Evolutionary conservation across 2,888 invertebrate species (phyloP), one percentile per base, ranked within the genome.

Genomic region (Parochlus steinenii): DNA sequence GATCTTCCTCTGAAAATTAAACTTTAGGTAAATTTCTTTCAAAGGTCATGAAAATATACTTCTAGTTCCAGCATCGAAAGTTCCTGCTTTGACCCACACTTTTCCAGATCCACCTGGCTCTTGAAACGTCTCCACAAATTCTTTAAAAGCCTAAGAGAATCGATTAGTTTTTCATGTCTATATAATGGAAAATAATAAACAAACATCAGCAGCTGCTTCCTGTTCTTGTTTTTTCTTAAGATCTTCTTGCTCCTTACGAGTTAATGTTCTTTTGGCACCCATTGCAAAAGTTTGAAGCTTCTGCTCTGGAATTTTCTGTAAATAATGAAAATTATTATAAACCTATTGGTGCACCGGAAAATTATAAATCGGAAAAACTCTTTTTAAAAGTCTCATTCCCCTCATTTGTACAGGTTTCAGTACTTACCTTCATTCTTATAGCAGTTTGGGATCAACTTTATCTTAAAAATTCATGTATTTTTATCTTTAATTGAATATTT

Each of bases 71-170:
- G 90, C 87, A 72, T 93, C 90, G 49, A 95, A 95, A 2, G 92
- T 87, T 35, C 92, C 95, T 38, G 95, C 97, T 61, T 95, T 90
- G 5, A 98, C 85, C 90, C 98, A 98, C 27, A 93, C 79, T 63
- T 93, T 95, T 34, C 72, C 70, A 1, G 82, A 78, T 0, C 74
- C 71, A 6, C 23, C 22, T 7, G 36, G 16, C 46, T 90, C 90
- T 69, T 90, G 87, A 61, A 97, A 97, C 6, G 92, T 89, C 45
- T 89, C 90, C 27, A 95, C 87, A 67, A 95, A 97, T 56, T 95
- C 93, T 65, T 93, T 85, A 57, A 90, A 95, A 1, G 85, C 92
- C 78, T 81, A 47, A 33, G 53, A 48, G 31, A 26, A 39, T 39
- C 31, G 38, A 30, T 30, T 23, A 5, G 37, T 20, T 28, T 31